Evolutionary conservation across 2,888 invertebrate genomes (phyloP), one percentile per base, ranked within the genome.

Genomic region (Acleris emargana): DNA sequence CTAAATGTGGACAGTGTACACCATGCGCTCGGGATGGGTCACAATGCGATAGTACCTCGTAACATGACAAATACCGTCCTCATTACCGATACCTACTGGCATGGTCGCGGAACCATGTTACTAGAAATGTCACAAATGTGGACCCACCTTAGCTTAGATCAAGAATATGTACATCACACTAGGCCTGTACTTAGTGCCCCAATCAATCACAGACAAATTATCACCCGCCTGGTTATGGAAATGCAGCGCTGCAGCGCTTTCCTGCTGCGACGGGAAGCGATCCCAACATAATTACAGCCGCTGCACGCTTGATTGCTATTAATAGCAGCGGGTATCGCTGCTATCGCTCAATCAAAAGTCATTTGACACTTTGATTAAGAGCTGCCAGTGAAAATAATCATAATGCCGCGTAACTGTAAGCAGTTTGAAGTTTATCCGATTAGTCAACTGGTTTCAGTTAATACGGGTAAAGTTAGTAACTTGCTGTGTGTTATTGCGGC

Each of bases 121-220:
- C 25, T 6, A 25, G 6, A 25, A 25, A 25, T 6, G 25, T 25
- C 25, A 7, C 25, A 7, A 25, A 7, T 25, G 6, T 25, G 25
- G 25, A 25, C 25, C 6, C 25, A 6, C 25, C 25, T 25, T 25
- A 25, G 25, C 25, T 25, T 9, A 32, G 17, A 52, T 17, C 7
- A 42, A 20, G 9, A 45, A 42, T 20, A 22, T 17, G 43, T 17
- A 25, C 57, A 45, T 60, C 50, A 60, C 43, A 57, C 28, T 62
- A 59, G n/a, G 53, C 47, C 58, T 64, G 49, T 53, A 64, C 49
- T 64, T 59, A 64, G 42, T 20, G n/a, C 59, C 43, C 54, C 60
- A 57, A 66, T 66, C 61, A 61, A 66, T 66, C 66, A 57, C 55
- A 61, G 9, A 58, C 28, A 57, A 66, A 66, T 66, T 66, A 66